A percentile compares a stretch with the other conserved stretches of the same genome.
These are phyloP conservation scores for Patella caerulea DNA, from an alignment of 2,888 invertebrate species.

Conservation along the genomic window DNA sequence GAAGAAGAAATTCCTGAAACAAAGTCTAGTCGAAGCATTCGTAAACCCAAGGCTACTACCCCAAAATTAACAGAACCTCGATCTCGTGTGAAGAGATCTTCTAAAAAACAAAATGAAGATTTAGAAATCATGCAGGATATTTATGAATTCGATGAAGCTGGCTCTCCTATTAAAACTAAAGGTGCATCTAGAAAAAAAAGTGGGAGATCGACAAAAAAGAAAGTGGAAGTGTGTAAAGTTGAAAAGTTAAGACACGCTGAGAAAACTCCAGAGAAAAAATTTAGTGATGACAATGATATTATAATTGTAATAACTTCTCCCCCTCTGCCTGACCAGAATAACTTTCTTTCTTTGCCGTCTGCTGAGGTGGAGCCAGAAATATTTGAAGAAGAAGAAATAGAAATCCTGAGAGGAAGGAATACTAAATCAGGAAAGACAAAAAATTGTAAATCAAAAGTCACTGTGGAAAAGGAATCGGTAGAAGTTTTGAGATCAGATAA, in stretches of 20 bases:
- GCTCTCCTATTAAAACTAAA: constrained; percentile 2
- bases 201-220: background rate
- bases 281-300: background rate
- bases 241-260: background rate
- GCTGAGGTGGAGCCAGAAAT: too few species aligned
- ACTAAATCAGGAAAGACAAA: too few species aligned
- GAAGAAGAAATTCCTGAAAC: constrained; percentile 9
- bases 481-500: too few species aligned
- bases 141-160: constrained; percentile 24
- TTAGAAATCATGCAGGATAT: constrained; percentile 12
- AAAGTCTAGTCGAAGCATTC: too few species aligned
- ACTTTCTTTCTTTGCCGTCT: too few species aligned
- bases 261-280: background rate
- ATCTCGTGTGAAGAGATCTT: background rate
- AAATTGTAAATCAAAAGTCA: too few species aligned
- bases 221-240: background rate
- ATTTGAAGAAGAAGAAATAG: too few species aligned
- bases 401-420: too few species aligned
- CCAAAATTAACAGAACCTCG: background rate
- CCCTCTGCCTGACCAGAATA: too few species aligned
- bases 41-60: background rate
- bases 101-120: background rate
- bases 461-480: too few species aligned
- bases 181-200: constrained; percentile 6
- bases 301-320: background rate